phyloP scores from a whole-genome alignment of 2,797 vertebrate species.

The Malacoraja senta region DNA sequence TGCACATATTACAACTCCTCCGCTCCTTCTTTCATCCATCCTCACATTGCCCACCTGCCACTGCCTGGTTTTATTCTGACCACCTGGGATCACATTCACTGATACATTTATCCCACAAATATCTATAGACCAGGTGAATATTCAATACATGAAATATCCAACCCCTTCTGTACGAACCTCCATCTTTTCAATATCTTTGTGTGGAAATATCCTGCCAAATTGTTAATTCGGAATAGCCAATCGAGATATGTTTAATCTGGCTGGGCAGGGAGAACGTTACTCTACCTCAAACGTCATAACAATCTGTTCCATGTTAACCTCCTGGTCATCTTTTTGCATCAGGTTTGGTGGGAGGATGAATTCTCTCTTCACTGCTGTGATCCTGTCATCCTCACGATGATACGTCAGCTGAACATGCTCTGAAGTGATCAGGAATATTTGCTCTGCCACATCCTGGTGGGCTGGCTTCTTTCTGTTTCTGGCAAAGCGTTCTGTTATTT shows the following conservation, averaged over 20 bases:
- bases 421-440: slow-evolving; percentile 58
- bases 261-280: not conserved
- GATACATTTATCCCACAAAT: no score
- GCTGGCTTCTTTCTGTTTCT: slow-evolving; percentile 60
- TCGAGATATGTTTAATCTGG: not conserved
- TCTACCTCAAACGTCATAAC: slow-evolving; percentile 64
- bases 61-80: no score
- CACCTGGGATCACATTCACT: no score
- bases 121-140: no score
- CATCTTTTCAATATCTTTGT: no score
- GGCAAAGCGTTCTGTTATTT: slow-evolving; percentile 65
- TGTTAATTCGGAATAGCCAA: no score
- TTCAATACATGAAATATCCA: no score
- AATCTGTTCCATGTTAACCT: slow-evolving; percentile 55
- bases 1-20: no score
- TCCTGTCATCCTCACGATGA: slow-evolving; percentile 59
- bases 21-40: no score
- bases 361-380: slow-evolving; percentile 60
- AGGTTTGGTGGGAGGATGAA: slow-evolving; percentile 55
- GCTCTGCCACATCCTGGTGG: slow-evolving; percentile 63
- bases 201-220: no score
- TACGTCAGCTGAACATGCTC: slow-evolving; percentile 62
- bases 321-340: slow-evolving; percentile 51
- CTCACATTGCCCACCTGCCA: no score
- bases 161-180: no score